Percentiles rank a stretch among this genome's conserved stretches.
Conservation (phyloP, 2,888 invertebrate species). For the Leucophenga maculata region DNA sequence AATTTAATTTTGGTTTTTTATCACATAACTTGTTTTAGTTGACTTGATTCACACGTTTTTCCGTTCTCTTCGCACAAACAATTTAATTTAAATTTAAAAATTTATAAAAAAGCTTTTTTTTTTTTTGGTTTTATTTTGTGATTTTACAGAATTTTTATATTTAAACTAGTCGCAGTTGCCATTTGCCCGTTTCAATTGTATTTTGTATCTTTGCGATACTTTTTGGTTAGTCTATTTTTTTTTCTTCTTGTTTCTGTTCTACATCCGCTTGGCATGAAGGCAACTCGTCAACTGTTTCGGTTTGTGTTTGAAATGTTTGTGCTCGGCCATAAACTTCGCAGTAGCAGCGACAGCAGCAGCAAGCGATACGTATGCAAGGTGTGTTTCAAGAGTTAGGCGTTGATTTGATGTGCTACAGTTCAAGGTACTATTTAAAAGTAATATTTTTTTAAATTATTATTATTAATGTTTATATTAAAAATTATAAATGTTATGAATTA, state of each 20-base stretch:
- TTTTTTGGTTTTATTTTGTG: constrained; percentile 33
- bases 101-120: constrained; percentile 33
- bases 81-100: constrained; percentile 27
- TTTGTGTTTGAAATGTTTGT: neutral
- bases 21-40: neutral
- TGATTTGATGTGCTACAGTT: too few species aligned
- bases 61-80: constrained; percentile 9
- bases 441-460: too few species aligned
- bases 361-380: neutral
- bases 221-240: constrained; percentile 36
- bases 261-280: constrained; percentile 63
- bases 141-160: constrained; percentile 7
- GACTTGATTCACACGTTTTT: neutral
- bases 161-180: neutral
- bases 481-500: too few species aligned
- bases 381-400: neutral
- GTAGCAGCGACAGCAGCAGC: neutral
- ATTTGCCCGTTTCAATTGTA: too few species aligned
- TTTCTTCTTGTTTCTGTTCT: constrained; percentile 29
- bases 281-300: constrained; percentile 66
- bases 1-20: neutral
- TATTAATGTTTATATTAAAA: too few species aligned
- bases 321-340: constrained; percentile 1
- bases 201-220: too few species aligned
- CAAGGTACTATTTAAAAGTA: too few species aligned